Base-by-base conservation (phyloP, 1,140 invertebrate species). In the Hylaeus volcanicus region DNA sequence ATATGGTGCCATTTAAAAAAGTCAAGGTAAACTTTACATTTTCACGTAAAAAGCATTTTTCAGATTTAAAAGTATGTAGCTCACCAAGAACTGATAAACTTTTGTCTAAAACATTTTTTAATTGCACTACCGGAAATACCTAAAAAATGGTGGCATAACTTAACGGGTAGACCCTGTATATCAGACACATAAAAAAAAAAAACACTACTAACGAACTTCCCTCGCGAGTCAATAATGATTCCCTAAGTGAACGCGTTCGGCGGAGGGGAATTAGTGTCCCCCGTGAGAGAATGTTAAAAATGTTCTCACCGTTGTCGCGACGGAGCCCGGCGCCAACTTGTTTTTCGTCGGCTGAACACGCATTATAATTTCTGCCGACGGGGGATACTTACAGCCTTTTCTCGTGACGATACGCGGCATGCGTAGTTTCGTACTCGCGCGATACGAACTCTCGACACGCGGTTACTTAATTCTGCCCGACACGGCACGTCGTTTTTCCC, bases 381-480 rank as follows among this genome's bases (percentile, higher is more conserved):
- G 37, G 55, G 71, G 61, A 64, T 70, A 60, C 72, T 83, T 79
- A 60, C 73, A 55, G 76, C 8, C 53, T 64, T 64, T 58, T 64
- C 58, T 80, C 71, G 65, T 77, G 65, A 79, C 69, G 76, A 79
- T 76, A 79, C 69, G 68, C 68, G 61, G 60, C 56, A 5, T 77
- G 73, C 75, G 86, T 75, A 78, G 64, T 41, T 71, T 81, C 69
- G 37, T 68, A 73, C 55, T 14, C n/a, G 71, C 72, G 63, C 63
- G 74, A 83, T 83, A 86, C 83, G 72, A 77, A 79, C 75, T 66
- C 65, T 68, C 78, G 48, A 77, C 74, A 78, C 51, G 69, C 74
- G 39, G 77, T 88, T 86, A 88, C 87, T 88, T 88, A 88, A 88
- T 88, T 88, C 71, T 72, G 74, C 74, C 84, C 74, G 77, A 81